Evolutionary conservation across 2,797 vertebrate genomes (phyloP), one percentile per base, ranked within the genome.

Genomic region (Sebastolobus alascanus): DNA sequence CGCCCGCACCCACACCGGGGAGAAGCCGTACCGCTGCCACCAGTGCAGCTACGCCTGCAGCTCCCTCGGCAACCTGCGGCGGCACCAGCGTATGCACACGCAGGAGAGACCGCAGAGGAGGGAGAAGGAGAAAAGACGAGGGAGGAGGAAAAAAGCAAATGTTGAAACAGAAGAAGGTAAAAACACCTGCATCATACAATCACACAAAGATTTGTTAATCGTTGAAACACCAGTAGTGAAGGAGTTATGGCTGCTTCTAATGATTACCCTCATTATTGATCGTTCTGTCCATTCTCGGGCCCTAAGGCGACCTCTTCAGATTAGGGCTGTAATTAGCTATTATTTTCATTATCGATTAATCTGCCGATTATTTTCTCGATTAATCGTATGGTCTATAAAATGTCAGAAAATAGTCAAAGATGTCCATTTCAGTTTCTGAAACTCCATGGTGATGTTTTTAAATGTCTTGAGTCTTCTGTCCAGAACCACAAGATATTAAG

Each of bases 1-100:
- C 84, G 93, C 96, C 68, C 97, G 97, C 90, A 98, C 97, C 0
- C 98, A 99, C 95, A 99, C 98, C 0, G 98, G 98, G 8, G 98
- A 99, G 95, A 98, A 99, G 89, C 98, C 98, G 4, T 99, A 98
- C 94, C 94, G 93, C 93, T 99, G 98, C 88, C 92, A 88, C 0
- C 93, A 95, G 91, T 99, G 98, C 95, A 96, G 94, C 93, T 98
- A 98, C 2, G 97, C 98, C 91, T 99, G 98, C 96, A 98, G 97
- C 90, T 99, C 98, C 83, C 95, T 97, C 31, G 98, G 98, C 71
- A 99, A 99, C 96, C 97, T 99, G 93, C 97, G 97, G 78, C 93
- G 98, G 76, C 98, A 99, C 65, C 97, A 98, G 89, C 97, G 97
- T 67, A 97, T 98, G 93, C 98, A 99, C 80, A 89, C 93, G 1